phyloP scores from a whole-genome alignment of 2,113 vertebrate genomes.

The Origma solitaria region DNA sequence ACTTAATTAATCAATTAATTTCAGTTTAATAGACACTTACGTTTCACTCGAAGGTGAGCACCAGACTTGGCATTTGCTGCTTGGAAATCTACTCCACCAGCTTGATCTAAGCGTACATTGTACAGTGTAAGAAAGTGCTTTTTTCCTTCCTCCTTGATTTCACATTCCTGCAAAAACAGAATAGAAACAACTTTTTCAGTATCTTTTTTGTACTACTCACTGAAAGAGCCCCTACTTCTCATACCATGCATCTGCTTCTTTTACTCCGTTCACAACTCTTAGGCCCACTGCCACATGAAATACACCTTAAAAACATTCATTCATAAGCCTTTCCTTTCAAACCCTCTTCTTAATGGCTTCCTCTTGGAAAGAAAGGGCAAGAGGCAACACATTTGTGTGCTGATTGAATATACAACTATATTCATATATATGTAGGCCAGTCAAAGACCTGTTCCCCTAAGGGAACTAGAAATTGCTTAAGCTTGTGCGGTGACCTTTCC shows the following conservation, averaged over 20 bases:
- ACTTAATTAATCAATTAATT: background rate
- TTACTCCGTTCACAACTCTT: background rate
- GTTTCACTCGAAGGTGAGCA: constrained; percentile 95
- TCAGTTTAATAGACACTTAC: constrained; percentile 66
- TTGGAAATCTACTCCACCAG: constrained; percentile 88
- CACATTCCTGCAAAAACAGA: constrained; percentile 82
- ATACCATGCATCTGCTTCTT: background rate
- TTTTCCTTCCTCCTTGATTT: constrained; percentile 92
- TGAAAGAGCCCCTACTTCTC: background rate
- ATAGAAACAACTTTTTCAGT: background rate
- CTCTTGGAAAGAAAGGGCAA: background rate
- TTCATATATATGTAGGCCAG: background rate
- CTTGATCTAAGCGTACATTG: constrained; percentile 88
- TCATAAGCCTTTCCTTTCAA: background rate
- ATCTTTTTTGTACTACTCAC: background rate
- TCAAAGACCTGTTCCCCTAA: background rate
- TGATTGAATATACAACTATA: background rate
- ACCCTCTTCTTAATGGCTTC: background rate
- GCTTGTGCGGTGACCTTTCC: background rate
- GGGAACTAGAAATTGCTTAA: background rate
- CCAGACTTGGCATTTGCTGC: constrained; percentile 92
- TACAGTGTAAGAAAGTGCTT: constrained; percentile 85
- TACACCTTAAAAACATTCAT: background rate
- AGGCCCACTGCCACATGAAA: background rate
- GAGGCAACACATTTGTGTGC: background rate